Evolutionary conservation across 2,797 vertebrate genomes (phyloP).

Genomic region (Notolepis coatsorum): DNA sequence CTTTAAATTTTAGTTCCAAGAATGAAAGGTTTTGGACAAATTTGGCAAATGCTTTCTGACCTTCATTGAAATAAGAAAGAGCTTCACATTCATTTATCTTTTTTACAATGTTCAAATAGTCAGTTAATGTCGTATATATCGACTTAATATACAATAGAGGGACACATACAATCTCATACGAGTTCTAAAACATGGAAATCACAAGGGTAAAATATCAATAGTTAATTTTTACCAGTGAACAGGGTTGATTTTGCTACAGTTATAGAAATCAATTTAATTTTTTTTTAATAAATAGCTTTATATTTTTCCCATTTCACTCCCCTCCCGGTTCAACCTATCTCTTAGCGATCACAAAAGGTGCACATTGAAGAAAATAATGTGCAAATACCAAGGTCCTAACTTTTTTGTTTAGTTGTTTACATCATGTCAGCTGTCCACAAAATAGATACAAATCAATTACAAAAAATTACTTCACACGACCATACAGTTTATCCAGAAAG

Average conservation of each 20-base stretch:
- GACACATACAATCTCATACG: conserved; percentile 54
- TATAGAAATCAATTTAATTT: conserved; percentile 38
- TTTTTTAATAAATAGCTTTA: conserved; percentile 24
- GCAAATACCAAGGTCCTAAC: conserved; percentile 59
- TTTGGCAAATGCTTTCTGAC: conserved; percentile 34
- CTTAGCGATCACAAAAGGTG: conserved; percentile 40
- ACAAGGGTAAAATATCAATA: conserved; percentile 69
- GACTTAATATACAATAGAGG: conserved; percentile 60
- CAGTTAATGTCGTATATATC: conserved; percentile 46
- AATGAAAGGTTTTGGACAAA: conserved; percentile 38
- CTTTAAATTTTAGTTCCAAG: conserved; percentile 60
- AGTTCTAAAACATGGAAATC: conserved; percentile 59
- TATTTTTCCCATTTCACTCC: conserved; percentile 25
- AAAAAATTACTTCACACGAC: conserved; percentile 53
- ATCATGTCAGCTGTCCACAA: conserved; percentile 64
- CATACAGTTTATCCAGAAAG: conserved; percentile 50
- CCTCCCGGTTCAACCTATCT: conserved; percentile 36
- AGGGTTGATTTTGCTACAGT: conserved; percentile 46
- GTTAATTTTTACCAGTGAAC: conserved; percentile 62
- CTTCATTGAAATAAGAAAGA: conserved; percentile 17
- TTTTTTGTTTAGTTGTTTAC: conserved; percentile 49
- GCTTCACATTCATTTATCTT: conserved; percentile 29
- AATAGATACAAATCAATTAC: conserved; percentile 55
- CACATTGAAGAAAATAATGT: conserved; percentile 57
- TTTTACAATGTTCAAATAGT: conserved; percentile 37